phyloP scores from a whole-genome alignment of 2,113 vertebrate genomes.

The Corydoras maculifer region DNA sequence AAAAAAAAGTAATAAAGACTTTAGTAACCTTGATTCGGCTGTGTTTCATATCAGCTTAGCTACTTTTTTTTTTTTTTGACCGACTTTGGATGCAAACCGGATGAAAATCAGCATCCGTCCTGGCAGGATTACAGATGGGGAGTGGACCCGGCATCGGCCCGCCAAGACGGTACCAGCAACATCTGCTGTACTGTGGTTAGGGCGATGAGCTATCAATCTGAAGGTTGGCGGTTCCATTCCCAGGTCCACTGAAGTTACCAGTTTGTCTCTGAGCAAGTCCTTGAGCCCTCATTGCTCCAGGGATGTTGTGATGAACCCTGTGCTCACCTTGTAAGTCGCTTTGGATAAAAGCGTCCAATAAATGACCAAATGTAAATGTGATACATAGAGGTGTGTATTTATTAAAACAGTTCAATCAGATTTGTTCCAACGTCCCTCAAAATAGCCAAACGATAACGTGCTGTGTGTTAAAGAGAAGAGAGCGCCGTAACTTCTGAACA shows the following conservation, averaged over 20 bases:
- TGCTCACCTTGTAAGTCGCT: too few relatives aligned
- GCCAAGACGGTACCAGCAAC: background rate
- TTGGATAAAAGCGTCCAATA: too few relatives aligned
- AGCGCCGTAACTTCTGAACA: background rate
- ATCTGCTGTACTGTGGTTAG: too few relatives aligned
- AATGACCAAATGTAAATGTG: background rate
- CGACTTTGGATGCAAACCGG: slow-evolving; percentile 18
- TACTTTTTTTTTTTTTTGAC: slow-evolving; percentile 12
- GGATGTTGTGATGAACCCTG: too few relatives aligned
- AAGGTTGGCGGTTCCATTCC: too few relatives aligned
- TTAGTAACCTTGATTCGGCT: slow-evolving; percentile 52
- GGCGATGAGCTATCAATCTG: too few relatives aligned
- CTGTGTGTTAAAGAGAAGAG: background rate
- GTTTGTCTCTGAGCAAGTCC: too few relatives aligned
- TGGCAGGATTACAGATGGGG: slow-evolving; percentile 3
- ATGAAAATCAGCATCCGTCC: slow-evolving; percentile 21
- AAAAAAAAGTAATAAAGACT: slow-evolving; percentile 52
- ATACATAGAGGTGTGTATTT: background rate
- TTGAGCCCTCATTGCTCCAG: too few relatives aligned
- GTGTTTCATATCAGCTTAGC: slow-evolving; percentile 48
- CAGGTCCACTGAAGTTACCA: too few relatives aligned
- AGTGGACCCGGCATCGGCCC: background rate
- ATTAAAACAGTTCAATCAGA: background rate
- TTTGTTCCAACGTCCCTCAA: background rate
- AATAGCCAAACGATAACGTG: background rate